A percentile compares a stretch with the other conserved stretches of the same genome.
phyloP scores from a whole-genome alignment of 1,140 invertebrate genomes.

The Aphelinus atriplicis region DNA sequence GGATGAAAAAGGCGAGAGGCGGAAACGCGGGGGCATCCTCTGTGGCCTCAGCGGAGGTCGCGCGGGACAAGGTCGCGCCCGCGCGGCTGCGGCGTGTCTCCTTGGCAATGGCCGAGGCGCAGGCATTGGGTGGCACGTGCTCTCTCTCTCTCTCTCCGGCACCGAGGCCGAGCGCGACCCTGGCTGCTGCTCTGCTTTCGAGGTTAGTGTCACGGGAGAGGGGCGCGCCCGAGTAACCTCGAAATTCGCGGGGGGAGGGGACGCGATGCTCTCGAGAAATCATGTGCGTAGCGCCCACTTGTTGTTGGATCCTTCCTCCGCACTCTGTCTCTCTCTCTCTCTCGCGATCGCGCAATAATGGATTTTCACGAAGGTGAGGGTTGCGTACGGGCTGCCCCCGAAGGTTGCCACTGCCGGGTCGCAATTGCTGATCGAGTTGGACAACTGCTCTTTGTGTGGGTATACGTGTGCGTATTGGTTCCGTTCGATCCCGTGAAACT shows the following conservation, averaged over 20 bases:
- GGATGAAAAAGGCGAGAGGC: too few species aligned
- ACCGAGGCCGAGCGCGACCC: constrained; percentile 14
- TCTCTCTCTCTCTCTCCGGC: constrained; percentile 41
- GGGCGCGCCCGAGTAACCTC: constrained; percentile 32
- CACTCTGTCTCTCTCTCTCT: background rate
- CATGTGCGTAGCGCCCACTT: too few species aligned
- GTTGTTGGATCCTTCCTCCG: background rate
- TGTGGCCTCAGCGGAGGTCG: too few species aligned
- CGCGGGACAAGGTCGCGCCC: constrained; percentile 64
- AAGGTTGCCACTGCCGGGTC: too few species aligned
- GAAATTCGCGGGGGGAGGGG: constrained; percentile 1
- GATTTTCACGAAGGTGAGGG: constrained; percentile 34
- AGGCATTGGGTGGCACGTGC: constrained; percentile 54
- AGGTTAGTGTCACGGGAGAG: constrained; percentile 34
- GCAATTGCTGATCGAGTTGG: too few species aligned
- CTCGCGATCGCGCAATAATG: constrained; percentile 6
- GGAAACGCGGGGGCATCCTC: too few species aligned
- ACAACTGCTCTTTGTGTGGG: too few species aligned
- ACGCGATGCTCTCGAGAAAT: too few species aligned
- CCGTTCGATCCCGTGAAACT: too few species aligned
- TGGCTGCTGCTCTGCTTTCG: constrained; percentile 12
- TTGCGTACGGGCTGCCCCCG: too few species aligned
- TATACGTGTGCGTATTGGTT: too few species aligned
- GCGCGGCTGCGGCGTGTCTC: constrained; percentile 43
- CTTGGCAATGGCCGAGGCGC: constrained; percentile 55